Base-by-base conservation (phyloP, 2,888 invertebrate species). In the Amaurobius ferox region DNA sequence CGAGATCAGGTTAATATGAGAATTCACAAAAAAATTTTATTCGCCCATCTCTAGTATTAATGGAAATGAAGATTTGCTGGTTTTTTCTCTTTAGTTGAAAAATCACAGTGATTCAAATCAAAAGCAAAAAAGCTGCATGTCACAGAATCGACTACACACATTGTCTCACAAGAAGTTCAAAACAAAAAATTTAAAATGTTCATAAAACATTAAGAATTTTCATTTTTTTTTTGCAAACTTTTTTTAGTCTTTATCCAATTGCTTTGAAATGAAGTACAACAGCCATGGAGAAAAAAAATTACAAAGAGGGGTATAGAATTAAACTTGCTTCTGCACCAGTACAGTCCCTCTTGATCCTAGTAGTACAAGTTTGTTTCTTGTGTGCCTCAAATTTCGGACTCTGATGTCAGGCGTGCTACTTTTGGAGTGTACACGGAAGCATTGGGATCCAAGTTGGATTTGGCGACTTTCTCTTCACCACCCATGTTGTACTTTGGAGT, bases 391-490 rank as follows among this genome's bases (percentile, higher is more conserved):
- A 85, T 85, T 40, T 85, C 83, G 1, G 83, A 85, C 19, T 77
- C 77, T 6, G 83, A 83, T 23, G 71, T 29, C 55, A 85, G 83
- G 3, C 86, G 73, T 26, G 79, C 55, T 19, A 88, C 86, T 64
- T 96, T 96, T 88, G 97, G 97, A 89, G 96, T 97, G 93, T 97
- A 97, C 89, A 95, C 96, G 88, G 95, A 94, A 88, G 97, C 97
- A 92, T 97, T 96, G 80, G 97, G 97, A 93, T 97, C 97, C 87
- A 97, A 94, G 90, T 93, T 94, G 62, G 93, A 93, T 87, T 89
- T 89, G 39, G 90, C 89, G 80, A 90, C 89, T 29, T 86, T 89
- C 80, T 79, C 88, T 39, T 88, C 88, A 23, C 87, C 71, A 19
- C 88, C 70, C 44, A 89, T 79, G 66, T 66, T 32, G 88, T 89